A percentile compares a stretch with the other conserved stretches of the same genome.
Evolutionary conservation across 2,113 vertebrate species (phyloP).

Genomic region (Bungarus multicinctus): DNA sequence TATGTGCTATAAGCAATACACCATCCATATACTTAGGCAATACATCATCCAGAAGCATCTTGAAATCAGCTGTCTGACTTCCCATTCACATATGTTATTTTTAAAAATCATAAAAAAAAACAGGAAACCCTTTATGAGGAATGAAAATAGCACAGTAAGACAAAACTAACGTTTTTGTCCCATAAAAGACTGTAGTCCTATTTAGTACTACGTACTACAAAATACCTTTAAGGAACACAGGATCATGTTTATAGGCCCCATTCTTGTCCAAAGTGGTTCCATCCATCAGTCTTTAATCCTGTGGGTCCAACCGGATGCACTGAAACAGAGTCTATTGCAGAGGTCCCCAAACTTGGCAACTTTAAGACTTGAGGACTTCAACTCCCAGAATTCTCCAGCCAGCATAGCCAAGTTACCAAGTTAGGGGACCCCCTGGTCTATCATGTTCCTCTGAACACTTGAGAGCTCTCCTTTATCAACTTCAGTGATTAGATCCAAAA

Average conservation of each 20-base stretch:
- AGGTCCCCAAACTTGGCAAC: no score
- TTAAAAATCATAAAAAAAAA: not conserved
- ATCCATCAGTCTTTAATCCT: not conserved
- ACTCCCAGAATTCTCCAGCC: no score
- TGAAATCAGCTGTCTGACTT: not conserved
- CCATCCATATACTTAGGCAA: not conserved
- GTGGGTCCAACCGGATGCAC: not conserved
- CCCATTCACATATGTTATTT: not conserved
- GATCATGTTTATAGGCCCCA: not conserved
- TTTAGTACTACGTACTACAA: not conserved
- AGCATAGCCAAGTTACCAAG: no score
- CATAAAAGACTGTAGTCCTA: not conserved
- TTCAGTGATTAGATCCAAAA: not conserved
- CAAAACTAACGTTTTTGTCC: not conserved
- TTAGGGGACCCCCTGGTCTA: not conserved
- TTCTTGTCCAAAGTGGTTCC: not conserved
- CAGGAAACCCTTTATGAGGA: not conserved
- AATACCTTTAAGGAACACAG: not conserved
- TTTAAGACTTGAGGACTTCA: no score
- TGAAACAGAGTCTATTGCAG: not conserved
- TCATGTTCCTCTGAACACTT: not conserved
- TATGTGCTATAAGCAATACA: not conserved
- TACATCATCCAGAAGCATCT: not conserved
- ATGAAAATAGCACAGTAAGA: not conserved
- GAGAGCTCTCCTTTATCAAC: not conserved